phyloP scores from a whole-genome alignment of 1,140 invertebrate species.

The Macrostomum lignano region DNA sequence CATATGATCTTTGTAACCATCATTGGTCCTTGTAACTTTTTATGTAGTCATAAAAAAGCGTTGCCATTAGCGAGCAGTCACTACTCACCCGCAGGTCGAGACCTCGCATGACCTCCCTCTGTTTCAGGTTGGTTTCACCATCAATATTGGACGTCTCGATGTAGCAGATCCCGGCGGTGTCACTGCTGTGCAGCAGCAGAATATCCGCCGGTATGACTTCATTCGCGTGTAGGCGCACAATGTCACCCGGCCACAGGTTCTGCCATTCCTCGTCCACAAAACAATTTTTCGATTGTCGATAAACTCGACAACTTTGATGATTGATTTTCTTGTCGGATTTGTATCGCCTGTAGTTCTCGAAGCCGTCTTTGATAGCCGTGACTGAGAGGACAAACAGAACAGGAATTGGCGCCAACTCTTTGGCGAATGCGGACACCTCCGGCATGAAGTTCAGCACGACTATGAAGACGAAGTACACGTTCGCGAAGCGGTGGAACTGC shows the following conservation, averaged over 20 bases:
- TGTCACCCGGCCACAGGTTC: slow-evolving; percentile 51
- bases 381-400: slow-evolving; percentile 52
- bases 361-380: slow-evolving; percentile 77
- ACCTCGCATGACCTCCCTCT: too few species aligned
- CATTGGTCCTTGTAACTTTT: too few species aligned
- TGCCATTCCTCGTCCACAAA: slow-evolving; percentile 39
- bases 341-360: slow-evolving; percentile 46
- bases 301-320: slow-evolving; percentile 26
- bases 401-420: slow-evolving; percentile 43
- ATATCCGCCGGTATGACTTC: slow-evolving; percentile 44
- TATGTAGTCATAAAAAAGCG: too few species aligned
- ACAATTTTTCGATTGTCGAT: neutral
- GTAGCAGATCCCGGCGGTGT: slow-evolving; percentile 23
- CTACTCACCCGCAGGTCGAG: too few species aligned
- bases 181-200: slow-evolving; percentile 37
- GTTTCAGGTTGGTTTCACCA: slow-evolving; percentile 11
- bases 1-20: too few species aligned
- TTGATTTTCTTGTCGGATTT: slow-evolving; percentile 12
- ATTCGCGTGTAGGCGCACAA: slow-evolving; percentile 46
- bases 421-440: slow-evolving; percentile 23
- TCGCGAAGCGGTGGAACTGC: slow-evolving; percentile 85
- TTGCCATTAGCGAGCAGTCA: too few species aligned
- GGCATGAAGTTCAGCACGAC: slow-evolving; percentile 38
- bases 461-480: slow-evolving; percentile 89
- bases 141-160: slow-evolving; percentile 31